phyloP scores from a whole-genome alignment of 2,797 vertebrate species.

The Pipistrellus kuhlii region DNA sequence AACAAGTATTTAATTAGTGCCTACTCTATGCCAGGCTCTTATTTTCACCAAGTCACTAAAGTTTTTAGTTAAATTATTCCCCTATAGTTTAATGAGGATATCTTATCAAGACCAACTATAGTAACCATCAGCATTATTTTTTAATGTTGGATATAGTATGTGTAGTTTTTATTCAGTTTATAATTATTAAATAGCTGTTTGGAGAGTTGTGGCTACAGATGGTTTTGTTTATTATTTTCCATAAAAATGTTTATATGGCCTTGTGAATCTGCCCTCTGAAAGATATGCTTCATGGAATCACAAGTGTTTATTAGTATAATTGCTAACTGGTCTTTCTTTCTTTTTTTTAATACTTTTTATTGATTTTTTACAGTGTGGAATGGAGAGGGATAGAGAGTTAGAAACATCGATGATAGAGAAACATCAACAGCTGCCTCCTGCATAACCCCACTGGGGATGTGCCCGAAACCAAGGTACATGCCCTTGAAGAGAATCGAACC shows the following conservation, averaged over 20 bases:
- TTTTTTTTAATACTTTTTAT: too few relatives aligned
- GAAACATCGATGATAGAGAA: too few relatives aligned
- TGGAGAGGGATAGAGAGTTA: too few relatives aligned
- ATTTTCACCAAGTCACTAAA: constrained; percentile 16
- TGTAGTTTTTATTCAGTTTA: constrained; percentile 40
- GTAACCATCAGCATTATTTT: constrained; percentile 28
- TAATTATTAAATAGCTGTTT: constrained; percentile 65
- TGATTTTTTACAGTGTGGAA: too few relatives aligned
- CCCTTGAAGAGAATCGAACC: too few relatives aligned
- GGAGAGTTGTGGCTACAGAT: constrained; percentile 44
- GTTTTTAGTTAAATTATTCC: constrained; percentile 32
- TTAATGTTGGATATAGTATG: constrained; percentile 20
- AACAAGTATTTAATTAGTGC: not conserved
- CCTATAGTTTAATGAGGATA: constrained; percentile 17
- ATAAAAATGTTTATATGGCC: constrained; percentile 64
- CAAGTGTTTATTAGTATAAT: constrained; percentile 3
- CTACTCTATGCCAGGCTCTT: not conserved
- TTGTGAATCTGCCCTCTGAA: constrained; percentile 62
- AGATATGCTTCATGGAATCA: constrained; percentile 34
- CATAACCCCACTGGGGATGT: too few relatives aligned
- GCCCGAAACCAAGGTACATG: too few relatives aligned
- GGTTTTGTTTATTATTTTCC: constrained; percentile 64
- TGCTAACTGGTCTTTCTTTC: constrained; percentile 23
- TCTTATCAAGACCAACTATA: constrained; percentile 47
- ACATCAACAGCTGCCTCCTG: too few relatives aligned